phyloP scores from a whole-genome alignment of 1,140 invertebrate species.

The Nylanderia fulva region DNA sequence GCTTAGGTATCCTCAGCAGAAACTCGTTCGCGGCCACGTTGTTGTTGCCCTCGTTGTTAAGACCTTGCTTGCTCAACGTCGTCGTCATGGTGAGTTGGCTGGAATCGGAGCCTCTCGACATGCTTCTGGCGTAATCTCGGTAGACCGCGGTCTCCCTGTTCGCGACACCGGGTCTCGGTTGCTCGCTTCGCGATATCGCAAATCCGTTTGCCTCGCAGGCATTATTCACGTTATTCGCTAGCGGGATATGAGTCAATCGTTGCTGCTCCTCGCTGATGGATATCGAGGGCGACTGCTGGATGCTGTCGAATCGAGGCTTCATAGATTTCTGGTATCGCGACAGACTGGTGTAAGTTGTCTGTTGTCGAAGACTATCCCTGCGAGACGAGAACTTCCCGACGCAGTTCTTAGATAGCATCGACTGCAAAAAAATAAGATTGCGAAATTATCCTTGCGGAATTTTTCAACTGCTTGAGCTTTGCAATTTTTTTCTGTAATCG shows the following conservation, averaged over 20 bases:
- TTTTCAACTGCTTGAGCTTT: background rate
- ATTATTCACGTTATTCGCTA: slow-evolving; percentile 23
- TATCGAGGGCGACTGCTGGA: slow-evolving; percentile 75
- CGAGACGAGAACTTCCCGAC: slow-evolving; percentile 74
- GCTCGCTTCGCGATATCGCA: background rate
- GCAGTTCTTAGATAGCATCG: slow-evolving; percentile 84
- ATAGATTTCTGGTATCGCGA: slow-evolving; percentile 75
- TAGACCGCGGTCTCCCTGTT: background rate
- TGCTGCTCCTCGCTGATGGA: slow-evolving; percentile 80
- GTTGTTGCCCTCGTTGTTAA: slow-evolving; percentile 77
- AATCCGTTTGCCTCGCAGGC: slow-evolving; percentile 27
- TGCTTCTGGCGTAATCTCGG: slow-evolving; percentile 60
- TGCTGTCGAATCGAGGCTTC: slow-evolving; percentile 42
- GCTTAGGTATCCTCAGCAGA: slow-evolving; percentile 57
- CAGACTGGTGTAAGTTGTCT: slow-evolving; percentile 80
- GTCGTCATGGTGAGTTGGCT: slow-evolving; percentile 83
- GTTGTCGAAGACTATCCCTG: slow-evolving; percentile 68
- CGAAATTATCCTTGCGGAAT: background rate
- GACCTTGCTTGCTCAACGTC: slow-evolving; percentile 76
- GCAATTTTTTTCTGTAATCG: background rate
- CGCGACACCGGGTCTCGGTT: background rate
- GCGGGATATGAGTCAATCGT: slow-evolving; percentile 59
- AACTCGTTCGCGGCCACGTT: slow-evolving; percentile 65
- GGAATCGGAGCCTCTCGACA: slow-evolving; percentile 77
- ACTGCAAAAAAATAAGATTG: slow-evolving; percentile 71